phyloP scores from a whole-genome alignment of 2,888 invertebrate genomes.

The Azorinus chamasolen region DNA sequence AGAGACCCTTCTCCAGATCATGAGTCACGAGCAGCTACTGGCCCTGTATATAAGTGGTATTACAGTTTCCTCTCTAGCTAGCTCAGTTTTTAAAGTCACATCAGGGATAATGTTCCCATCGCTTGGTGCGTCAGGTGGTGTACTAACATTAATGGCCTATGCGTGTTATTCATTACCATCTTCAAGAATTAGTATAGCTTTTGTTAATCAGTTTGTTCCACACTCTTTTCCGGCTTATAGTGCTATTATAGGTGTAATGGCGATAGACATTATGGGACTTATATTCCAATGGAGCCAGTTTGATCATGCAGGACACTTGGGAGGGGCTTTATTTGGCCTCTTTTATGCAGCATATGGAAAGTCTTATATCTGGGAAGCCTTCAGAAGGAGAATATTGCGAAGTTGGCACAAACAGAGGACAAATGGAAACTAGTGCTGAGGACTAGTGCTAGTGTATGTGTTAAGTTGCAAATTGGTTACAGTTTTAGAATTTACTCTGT shows the following conservation, averaged over 20 bases:
- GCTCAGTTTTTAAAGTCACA: constrained; percentile 92
- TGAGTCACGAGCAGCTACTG: constrained; percentile 97
- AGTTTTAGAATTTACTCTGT: too few species aligned
- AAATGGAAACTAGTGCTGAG: too few species aligned
- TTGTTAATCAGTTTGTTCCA: constrained; percentile 92
- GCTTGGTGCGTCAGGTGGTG: constrained; percentile 98
- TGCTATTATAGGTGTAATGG: constrained; percentile 90
- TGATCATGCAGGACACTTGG: constrained; percentile 99
- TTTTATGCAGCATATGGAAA: constrained; percentile 43
- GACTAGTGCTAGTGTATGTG: too few species aligned
- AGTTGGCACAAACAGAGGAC: too few species aligned
- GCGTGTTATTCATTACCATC: constrained; percentile 96
- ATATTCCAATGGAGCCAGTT: constrained; percentile 93
- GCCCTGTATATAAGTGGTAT: constrained; percentile 95
- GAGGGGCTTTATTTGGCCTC: constrained; percentile 96
- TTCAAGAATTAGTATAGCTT: constrained; percentile 94
- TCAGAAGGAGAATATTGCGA: too few species aligned
- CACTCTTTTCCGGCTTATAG: constrained; percentile 93
- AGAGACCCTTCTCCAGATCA: constrained; percentile 90
- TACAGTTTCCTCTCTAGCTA: constrained; percentile 92
- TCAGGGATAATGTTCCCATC: constrained; percentile 92
- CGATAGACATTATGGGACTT: too few species aligned
- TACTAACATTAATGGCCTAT: constrained; percentile 95
- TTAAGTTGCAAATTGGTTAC: too few species aligned
- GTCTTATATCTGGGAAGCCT: too few species aligned